Conservation (phyloP, 2,888 invertebrate genomes). For the Strigamia crassipes region DNA sequence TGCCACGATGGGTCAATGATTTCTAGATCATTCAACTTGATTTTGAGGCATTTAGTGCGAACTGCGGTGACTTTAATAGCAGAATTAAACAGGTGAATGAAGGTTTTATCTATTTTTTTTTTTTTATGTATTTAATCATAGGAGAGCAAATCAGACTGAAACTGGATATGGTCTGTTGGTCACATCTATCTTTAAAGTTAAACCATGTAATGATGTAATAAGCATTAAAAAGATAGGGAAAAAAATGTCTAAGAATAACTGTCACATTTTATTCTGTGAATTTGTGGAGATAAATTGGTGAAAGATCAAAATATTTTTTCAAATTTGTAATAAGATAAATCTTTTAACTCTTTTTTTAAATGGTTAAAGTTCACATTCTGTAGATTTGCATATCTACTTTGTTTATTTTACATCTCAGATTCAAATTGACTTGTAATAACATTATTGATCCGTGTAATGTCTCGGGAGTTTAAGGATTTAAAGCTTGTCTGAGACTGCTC, state of each 20-base stretch:
- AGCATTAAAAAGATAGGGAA: too few relatives aligned
- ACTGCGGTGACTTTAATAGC: constrained; percentile 28
- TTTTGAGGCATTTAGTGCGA: constrained; percentile 17
- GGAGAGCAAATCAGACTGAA: neutral
- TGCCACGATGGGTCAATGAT: constrained; percentile 17
- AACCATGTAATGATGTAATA: too few relatives aligned
- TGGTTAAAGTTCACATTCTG: too few relatives aligned
- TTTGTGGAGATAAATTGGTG: too few relatives aligned
- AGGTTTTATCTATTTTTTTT: neutral
- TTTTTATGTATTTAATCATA: neutral
- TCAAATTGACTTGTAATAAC: neutral
- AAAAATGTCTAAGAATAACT: too few relatives aligned
- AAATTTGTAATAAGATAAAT: too few relatives aligned
- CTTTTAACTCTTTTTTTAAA: too few relatives aligned
- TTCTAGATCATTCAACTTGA: constrained; percentile 40
- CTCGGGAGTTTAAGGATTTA: constrained; percentile 10
- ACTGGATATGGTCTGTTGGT: neutral
- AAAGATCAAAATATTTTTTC: too few relatives aligned
- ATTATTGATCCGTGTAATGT: constrained; percentile 13
- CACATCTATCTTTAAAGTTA: too few relatives aligned
- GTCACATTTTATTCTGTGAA: too few relatives aligned
- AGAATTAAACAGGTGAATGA: constrained; percentile 27
- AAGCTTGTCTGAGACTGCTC: constrained; percentile 25
- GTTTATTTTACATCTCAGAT: neutral
- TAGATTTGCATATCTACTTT: neutral